These are phyloP conservation scores for Pseudotriccus pelzelni DNA, from an alignment of 2,797 vertebrate species.

Conservation along the genomic window DNA sequence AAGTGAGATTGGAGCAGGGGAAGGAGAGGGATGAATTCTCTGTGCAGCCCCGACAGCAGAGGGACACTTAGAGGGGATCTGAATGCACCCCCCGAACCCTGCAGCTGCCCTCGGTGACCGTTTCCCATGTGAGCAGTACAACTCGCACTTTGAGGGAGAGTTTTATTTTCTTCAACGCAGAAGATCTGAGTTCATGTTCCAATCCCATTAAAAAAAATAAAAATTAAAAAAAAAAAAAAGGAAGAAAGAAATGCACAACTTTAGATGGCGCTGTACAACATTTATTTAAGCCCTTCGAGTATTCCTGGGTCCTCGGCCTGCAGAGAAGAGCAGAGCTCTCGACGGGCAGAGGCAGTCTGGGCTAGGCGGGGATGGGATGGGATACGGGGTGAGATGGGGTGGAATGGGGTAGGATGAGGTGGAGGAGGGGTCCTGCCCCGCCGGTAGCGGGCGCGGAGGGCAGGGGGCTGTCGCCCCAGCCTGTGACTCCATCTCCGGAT, in stretches of 20 bases:
- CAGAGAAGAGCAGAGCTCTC: background rate
- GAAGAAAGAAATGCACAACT: conserved; percentile 21
- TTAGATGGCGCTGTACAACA: conserved; percentile 52
- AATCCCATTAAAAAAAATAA: background rate
- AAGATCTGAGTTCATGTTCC: conserved; percentile 36
- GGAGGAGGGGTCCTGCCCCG: background rate
- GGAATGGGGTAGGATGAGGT: background rate
- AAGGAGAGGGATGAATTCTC: background rate
- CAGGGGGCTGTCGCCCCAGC: background rate
- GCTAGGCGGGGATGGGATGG: background rate
- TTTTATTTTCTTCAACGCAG: conserved; percentile 22
- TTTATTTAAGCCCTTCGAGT: conserved; percentile 49
- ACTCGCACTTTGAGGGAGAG: background rate
- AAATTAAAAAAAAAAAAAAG: no score
- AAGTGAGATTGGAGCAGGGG: background rate
- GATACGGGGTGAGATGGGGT: background rate
- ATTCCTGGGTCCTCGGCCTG: background rate
- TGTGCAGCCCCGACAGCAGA: background rate
- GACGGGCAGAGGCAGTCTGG: background rate
- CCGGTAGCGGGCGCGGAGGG: background rate
- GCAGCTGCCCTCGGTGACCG: background rate
- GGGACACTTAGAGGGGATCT: accelerated
- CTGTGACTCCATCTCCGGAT: background rate
- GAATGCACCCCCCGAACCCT: background rate
- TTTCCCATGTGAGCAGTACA: background rate